Conservation (phyloP, 2,113 vertebrate genomes). For the Dasyornis broadbenti region DNA sequence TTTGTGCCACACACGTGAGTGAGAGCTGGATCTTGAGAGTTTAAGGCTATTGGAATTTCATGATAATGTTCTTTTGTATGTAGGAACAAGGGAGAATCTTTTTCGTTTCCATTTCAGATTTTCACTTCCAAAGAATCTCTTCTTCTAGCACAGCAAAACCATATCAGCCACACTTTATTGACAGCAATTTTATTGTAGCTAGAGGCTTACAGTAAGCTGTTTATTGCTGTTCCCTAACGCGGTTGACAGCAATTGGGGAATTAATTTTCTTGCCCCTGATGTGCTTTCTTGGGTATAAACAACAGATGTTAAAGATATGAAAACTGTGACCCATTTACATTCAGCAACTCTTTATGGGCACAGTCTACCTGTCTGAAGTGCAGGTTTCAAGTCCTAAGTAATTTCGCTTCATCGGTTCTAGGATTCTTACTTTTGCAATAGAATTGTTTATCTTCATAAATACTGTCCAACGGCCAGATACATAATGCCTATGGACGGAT, state of each 20-base stretch:
- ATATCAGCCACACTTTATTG: constrained; percentile 73
- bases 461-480: not conserved
- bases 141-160: constrained; percentile 56
- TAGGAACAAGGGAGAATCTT: not conserved
- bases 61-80: constrained; percentile 32
- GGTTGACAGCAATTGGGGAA: constrained; percentile 83
- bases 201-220: constrained; percentile 79
- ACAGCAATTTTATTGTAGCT: constrained; percentile 79
- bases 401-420: not conserved
- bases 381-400: not conserved
- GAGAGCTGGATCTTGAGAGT: not conserved
- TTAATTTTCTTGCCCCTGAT: constrained; percentile 84
- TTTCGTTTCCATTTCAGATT: constrained; percentile 45
- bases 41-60: not conserved
- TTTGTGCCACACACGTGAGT: not conserved
- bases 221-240: constrained; percentile 79
- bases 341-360: constrained; percentile 51
- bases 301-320: constrained; percentile 79
- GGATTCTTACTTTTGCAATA: not conserved
- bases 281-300: constrained; percentile 84
- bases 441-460: not conserved
- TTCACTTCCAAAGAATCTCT: constrained; percentile 54
- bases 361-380: constrained; percentile 25
- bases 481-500: not conserved
- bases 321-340: constrained; percentile 81